A percentile compares a stretch with the other conserved stretches of the same genome.
phyloP scores from a whole-genome alignment of 2,797 vertebrate genomes.

The Echeneis naucrates region DNA sequence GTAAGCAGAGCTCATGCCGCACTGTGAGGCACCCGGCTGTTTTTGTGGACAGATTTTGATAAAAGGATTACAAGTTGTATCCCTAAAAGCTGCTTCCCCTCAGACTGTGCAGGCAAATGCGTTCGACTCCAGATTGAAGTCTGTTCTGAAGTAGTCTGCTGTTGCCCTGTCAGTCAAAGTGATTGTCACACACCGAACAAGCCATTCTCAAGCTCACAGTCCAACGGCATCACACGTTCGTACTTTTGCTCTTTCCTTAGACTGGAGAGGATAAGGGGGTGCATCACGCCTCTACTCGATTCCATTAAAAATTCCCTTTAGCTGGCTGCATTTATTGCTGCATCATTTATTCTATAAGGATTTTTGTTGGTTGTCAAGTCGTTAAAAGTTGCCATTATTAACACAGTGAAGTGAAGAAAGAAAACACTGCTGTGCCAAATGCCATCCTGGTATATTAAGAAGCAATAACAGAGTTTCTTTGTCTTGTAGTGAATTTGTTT shows the following conservation, averaged over 20 bases:
- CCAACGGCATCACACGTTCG: not conserved
- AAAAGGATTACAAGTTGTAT: slow-evolving; percentile 68
- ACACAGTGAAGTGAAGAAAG: not conserved
- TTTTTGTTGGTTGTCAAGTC: not conserved
- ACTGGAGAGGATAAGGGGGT: slow-evolving; percentile 17
- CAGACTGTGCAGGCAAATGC: slow-evolving; percentile 64
- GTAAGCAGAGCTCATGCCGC: slow-evolving; percentile 35
- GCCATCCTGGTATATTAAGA: not conserved
- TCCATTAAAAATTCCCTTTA: slow-evolving; percentile 11
- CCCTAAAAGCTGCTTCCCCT: slow-evolving; percentile 64
- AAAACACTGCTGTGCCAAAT: not conserved
- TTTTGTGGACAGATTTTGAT: slow-evolving; percentile 68
- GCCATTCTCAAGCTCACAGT: slow-evolving; percentile 31
- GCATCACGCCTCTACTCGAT: slow-evolving; percentile 19
- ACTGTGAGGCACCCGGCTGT: slow-evolving; percentile 30
- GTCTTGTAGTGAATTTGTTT: not conserved
- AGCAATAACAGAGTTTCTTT: not conserved
- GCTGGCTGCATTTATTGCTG: slow-evolving; percentile 15
- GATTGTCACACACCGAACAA: slow-evolving; percentile 65
- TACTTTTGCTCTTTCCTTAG: slow-evolving; percentile 27
- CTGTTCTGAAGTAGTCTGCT: slow-evolving; percentile 57
- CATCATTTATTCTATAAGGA: slow-evolving; percentile 12
- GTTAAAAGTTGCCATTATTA: not conserved
- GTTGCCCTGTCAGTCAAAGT: slow-evolving; percentile 69
- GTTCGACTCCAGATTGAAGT: slow-evolving; percentile 60